Evolutionary conservation across 2,113 vertebrate species (phyloP).

Genomic region (Probosciger aterrimus): DNA sequence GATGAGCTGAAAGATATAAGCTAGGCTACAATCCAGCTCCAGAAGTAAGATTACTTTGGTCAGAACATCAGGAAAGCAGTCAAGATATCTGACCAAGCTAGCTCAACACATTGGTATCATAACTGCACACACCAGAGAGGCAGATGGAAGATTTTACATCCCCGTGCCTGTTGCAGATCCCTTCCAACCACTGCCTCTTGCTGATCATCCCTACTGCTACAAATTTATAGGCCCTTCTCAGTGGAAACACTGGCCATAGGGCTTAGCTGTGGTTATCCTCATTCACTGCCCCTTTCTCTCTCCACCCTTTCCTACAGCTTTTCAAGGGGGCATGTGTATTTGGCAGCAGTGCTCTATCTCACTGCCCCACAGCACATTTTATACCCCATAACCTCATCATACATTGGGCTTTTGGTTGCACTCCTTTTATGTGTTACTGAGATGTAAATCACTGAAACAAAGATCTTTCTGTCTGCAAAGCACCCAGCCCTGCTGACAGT

Average conservation of each 20-base stretch:
- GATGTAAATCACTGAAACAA: neutral
- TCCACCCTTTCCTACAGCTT: neutral
- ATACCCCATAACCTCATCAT: neutral
- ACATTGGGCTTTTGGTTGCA: neutral
- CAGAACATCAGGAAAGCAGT: neutral
- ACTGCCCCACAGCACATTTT: neutral
- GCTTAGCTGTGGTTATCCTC: neutral
- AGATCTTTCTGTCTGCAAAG: neutral
- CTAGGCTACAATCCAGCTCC: neutral
- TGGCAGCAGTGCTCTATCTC: neutral
- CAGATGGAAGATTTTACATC: neutral
- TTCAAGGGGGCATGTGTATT: neutral
- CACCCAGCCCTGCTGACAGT: neutral
- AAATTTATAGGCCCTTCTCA: neutral
- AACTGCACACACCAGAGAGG: neutral
- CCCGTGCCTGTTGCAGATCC: neutral
- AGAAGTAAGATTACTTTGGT: neutral
- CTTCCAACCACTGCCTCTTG: neutral
- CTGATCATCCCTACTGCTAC: neutral
- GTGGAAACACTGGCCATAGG: neutral
- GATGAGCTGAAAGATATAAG: neutral
- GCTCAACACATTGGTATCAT: rapidly evolving
- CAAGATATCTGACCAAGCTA: neutral
- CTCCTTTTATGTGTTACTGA: neutral
- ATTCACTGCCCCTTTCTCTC: neutral